These are phyloP conservation scores for Tetropium fuscum DNA, from an alignment of 2,888 invertebrate species.

Conservation along the genomic window DNA sequence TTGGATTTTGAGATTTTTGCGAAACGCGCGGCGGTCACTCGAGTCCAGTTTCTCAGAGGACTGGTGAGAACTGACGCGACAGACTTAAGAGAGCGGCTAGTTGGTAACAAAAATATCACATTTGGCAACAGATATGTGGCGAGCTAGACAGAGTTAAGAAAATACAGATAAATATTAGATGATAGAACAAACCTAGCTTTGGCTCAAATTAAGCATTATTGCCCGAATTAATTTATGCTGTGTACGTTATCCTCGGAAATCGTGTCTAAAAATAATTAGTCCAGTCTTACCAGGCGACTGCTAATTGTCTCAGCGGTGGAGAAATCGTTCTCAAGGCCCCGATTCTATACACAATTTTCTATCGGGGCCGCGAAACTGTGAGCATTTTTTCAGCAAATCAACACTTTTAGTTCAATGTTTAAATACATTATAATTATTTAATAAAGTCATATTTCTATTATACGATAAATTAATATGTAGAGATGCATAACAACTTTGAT, in stretches of 20 bases:
- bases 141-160: slow-evolving; percentile 62
- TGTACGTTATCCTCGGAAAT: slow-evolving; percentile 8
- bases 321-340: slow-evolving; percentile 1
- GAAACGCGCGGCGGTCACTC: slow-evolving; percentile 48
- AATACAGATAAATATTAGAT: slow-evolving; percentile 62
- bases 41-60: slow-evolving; percentile 55
- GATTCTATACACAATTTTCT: too few relatives aligned
- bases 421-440: too few relatives aligned
- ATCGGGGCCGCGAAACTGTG: too few relatives aligned
- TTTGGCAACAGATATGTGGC: slow-evolving; percentile 65
- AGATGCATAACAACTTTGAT: too few relatives aligned
- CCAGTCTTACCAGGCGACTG: slow-evolving; percentile 1
- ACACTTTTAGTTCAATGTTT: too few relatives aligned
- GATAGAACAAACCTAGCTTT: slow-evolving; percentile 48
- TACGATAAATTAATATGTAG: too few relatives aligned
- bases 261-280: slow-evolving; percentile 21
- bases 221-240: slow-evolving; percentile 20
- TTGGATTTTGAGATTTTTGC: slow-evolving; percentile 31
- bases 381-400: too few relatives aligned
- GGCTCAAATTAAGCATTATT: slow-evolving; percentile 17
- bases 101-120: slow-evolving; percentile 66
- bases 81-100: slow-evolving; percentile 58
- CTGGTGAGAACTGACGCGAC: slow-evolving; percentile 63
- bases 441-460: too few relatives aligned
- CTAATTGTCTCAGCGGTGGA: not conserved